phyloP scores from a whole-genome alignment of 2,888 invertebrate genomes.

The Dicyrtoma fusca region DNA sequence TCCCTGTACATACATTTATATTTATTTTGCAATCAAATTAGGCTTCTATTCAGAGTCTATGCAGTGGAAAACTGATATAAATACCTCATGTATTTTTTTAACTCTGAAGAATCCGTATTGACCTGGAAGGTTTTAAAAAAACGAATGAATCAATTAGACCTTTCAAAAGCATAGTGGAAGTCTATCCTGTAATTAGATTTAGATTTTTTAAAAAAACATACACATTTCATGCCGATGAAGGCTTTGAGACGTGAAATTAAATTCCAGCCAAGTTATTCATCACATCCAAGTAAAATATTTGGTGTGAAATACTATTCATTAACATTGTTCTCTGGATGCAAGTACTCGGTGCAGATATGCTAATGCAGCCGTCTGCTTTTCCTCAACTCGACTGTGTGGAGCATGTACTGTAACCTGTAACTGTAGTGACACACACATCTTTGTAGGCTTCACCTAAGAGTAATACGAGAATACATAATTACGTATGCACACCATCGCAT shows the following conservation, averaged over 20 bases:
- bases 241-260: slow-evolving; percentile 27
- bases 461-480: no score
- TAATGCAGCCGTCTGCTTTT: background rate
- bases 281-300: slow-evolving; percentile 13
- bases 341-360: background rate
- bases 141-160: background rate
- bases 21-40: no score
- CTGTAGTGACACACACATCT: no score
- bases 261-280: slow-evolving; percentile 8
- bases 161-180: background rate
- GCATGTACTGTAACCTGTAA: background rate
- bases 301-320: slow-evolving; percentile 11
- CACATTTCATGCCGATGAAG: background rate
- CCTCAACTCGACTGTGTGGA: background rate
- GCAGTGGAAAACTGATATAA: no score
- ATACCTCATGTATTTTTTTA: no score
- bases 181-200: background rate
- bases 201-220: slow-evolving; percentile 5
- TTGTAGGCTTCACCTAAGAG: no score
- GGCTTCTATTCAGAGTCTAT: no score
- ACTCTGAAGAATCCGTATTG: no score
- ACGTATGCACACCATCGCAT: no score
- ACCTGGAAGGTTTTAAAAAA: background rate
- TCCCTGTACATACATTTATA: no score
- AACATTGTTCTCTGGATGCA: background rate